These are phyloP conservation scores for Campylorhamphus procurvoides DNA, from an alignment of 2,113 vertebrate genomes.

Conservation along the genomic window DNA sequence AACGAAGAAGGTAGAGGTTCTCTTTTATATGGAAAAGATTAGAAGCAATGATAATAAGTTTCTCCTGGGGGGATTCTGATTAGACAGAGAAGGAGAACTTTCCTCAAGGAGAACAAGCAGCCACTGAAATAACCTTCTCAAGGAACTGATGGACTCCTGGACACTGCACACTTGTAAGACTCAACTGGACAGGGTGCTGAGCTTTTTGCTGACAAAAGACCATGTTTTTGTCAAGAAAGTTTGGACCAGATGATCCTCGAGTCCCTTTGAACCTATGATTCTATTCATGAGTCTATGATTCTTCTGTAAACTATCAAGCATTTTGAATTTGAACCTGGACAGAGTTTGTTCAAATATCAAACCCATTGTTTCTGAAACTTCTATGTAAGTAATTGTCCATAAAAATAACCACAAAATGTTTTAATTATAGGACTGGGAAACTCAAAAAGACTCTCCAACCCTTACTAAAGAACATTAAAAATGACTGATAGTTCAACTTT, in stretches of 20 bases:
- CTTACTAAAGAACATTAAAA: background rate
- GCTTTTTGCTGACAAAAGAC: background rate
- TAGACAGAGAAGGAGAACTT: background rate
- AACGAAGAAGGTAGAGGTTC: background rate
- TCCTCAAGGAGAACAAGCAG: background rate
- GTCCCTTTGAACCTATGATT: background rate
- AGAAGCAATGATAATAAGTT: background rate
- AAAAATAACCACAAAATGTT: background rate
- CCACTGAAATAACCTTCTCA: background rate
- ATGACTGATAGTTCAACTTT: background rate
- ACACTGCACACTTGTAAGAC: background rate
- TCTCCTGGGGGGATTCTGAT: background rate
- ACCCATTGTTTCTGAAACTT: background rate
- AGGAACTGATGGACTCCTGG: background rate
- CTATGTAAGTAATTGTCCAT: background rate
- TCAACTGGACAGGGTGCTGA: background rate
- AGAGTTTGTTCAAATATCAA: background rate
- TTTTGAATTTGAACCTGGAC: background rate
- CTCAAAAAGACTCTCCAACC: background rate
- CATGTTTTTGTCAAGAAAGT: rapidly evolving
- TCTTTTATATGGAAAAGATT: background rate
- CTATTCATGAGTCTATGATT: background rate
- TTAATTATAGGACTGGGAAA: background rate
- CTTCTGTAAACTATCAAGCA: background rate
- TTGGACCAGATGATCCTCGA: background rate